Evolutionary conservation across 1,140 invertebrate species (phyloP), one percentile per base, ranked within the genome.

Genomic region (Neodiprion virginianus): DNA sequence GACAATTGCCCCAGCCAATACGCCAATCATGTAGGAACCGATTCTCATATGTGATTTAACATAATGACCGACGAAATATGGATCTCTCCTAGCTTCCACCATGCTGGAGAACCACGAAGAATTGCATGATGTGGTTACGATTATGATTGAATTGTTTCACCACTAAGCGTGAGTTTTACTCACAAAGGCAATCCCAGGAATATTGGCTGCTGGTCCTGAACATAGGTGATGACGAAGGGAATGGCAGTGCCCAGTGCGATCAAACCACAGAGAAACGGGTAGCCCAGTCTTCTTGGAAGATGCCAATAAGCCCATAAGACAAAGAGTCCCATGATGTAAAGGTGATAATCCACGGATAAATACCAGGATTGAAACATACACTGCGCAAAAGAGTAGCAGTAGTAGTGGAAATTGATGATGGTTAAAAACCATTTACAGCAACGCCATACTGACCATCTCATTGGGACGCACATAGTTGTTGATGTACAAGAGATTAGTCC

Each of bases 331-430:
- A 90, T 8, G 47, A 90, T 84, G 76, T 89, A 89, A 5, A 91
- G 81, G 66, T 91, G 91, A 71, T 91, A 88, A 72, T 91, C 90
- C 1, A 90, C 89, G 0, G 90, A 84, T 11, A 92, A 76, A 72
- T 91, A 92, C 91, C 91, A 92, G 0, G 90, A 83, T 74, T 91
- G 90, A 48, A 84, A 83, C 68, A 92, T 82, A 76, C 91, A 92
- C 91, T 92, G 80, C 10, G 89, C 88, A 49, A 69, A 72, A 78
- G 67, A 28, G 17, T 50, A 74, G 71, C 0, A 17, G 17, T 17
- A 17, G 17, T 17, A 67, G 40, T 49, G 0, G 14, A n/a, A n/a
- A 23, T 2, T 14, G 23, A 17, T 14, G 1, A 65, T 3, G 61
- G 7, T 65, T 7, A 14, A 4, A 28, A 5, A 28, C 1, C 28